Percentiles rank a stretch among this genome's conserved stretches.
These are phyloP conservation scores for Timema cristinae DNA, from an alignment of 2,888 invertebrate species.

Conservation along the genomic window DNA sequence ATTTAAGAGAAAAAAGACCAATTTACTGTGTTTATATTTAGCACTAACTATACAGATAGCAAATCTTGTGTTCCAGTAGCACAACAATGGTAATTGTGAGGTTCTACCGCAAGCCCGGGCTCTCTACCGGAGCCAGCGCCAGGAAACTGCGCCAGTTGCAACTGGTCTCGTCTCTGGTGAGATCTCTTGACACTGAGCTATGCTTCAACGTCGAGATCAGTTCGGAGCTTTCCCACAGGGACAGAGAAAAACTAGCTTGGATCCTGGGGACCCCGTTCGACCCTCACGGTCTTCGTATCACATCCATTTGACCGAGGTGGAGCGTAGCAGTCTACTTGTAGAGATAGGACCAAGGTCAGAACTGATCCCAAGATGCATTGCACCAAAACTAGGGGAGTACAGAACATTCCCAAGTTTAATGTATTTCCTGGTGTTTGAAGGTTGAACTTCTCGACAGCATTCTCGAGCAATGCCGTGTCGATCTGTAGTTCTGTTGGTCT, in stretches of 20 bases:
- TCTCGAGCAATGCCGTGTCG: constrained; percentile 93
- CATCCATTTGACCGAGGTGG: constrained; percentile 48
- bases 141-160: constrained; percentile 37
- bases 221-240: constrained; percentile 54
- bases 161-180: constrained; percentile 41
- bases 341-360: constrained; percentile 85
- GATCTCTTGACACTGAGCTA: constrained; percentile 62
- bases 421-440: constrained; percentile 47
- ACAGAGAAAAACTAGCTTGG: constrained; percentile 69
- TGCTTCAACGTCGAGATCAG: constrained; percentile 75
- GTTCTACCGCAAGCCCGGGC: constrained; percentile 39
- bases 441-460: constrained; percentile 91
- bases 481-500: constrained; percentile 85
- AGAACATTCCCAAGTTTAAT: constrained; percentile 12
- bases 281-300: constrained; percentile 54
- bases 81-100: constrained; percentile 33
- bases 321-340: constrained; percentile 54
- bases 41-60: too few relatives aligned
- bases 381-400: background rate
- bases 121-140: constrained; percentile 36
- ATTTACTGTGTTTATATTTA: too few relatives aligned
- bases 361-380: too few relatives aligned
- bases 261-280: constrained; percentile 68
- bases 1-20: too few relatives aligned
- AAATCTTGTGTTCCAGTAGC: background rate